A percentile compares a stretch with the other conserved stretches of the same genome.
Conservation (phyloP, 2,888 invertebrate species). For the Aporophyla nigra region DNA sequence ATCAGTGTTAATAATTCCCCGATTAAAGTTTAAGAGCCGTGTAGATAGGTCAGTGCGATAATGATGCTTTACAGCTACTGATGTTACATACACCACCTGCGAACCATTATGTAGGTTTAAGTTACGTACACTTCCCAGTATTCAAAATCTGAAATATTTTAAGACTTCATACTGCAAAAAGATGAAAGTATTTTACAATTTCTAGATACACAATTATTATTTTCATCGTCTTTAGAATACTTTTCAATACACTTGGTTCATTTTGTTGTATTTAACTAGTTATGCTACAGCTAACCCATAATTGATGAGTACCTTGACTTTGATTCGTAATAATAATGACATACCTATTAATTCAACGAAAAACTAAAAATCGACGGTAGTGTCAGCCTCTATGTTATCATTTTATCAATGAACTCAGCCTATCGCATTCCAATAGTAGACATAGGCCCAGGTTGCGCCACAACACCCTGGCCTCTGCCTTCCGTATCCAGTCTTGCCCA, state of each 20-base stretch:
- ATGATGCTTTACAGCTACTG: conserved; percentile 28
- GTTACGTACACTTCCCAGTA: not conserved
- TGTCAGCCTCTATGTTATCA: not conserved
- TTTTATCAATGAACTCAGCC: too few species aligned
- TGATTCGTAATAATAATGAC: not conserved
- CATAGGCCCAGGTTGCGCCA: too few species aligned
- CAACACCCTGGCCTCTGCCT: too few species aligned
- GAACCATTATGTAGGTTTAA: conserved; percentile 1
- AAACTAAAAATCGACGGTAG: not conserved
- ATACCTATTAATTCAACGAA: not conserved
- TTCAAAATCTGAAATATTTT: conserved; percentile 17
- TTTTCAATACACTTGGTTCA: not conserved
- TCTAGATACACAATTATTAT: not conserved
- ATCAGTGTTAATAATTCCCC: conserved; percentile 35
- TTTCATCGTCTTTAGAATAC: not conserved
- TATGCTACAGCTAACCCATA: not conserved
- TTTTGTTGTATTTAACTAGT: not conserved
- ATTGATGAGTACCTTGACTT: too few species aligned
- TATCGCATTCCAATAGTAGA: too few species aligned
- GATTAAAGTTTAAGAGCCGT: conserved; percentile 40
- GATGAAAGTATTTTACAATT: not conserved
- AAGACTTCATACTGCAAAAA: not conserved
- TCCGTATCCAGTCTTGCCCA: too few species aligned
- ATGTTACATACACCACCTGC: conserved; percentile 36
- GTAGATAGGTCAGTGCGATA: conserved; percentile 46